A percentile compares a stretch with the other conserved stretches of the same genome.
phyloP scores from a whole-genome alignment of 2,797 vertebrate species.

The Pantherophis alleghaniensis region DNA sequence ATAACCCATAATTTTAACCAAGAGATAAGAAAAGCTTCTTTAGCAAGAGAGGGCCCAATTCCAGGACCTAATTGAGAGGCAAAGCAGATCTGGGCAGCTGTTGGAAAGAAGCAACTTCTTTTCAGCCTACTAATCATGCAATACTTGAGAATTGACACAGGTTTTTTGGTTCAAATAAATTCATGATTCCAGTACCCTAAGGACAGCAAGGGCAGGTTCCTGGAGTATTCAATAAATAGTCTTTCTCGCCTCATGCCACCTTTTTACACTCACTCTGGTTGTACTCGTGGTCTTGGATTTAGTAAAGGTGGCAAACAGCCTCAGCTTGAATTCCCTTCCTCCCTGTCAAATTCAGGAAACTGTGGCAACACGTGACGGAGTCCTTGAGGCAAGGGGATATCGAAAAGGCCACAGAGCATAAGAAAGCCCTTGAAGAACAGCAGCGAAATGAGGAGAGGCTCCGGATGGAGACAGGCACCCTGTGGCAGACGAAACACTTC shows the following conservation, averaged over 20 bases:
- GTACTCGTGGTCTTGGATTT: not conserved
- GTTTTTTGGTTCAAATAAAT: not conserved
- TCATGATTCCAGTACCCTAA: not conserved
- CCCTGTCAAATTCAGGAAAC: slow-evolving; percentile 73
- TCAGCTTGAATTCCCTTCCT: not conserved
- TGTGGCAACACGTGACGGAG: slow-evolving; percentile 94
- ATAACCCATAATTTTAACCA: not conserved
- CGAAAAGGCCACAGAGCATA: slow-evolving; percentile 95
- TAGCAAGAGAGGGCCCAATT: not conserved
- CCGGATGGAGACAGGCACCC: slow-evolving; percentile 84
- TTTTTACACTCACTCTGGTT: not conserved
- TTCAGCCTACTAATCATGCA: not conserved
- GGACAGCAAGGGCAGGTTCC: not conserved
- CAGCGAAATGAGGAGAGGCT: slow-evolving; percentile 91
- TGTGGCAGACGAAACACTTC: slow-evolving; percentile 93
- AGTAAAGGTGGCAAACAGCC: not conserved
- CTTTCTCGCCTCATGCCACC: not conserved
- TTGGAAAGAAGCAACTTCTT: not conserved
- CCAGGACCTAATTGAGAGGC: not conserved
- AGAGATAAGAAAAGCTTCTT: not conserved
- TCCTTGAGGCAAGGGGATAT: slow-evolving; percentile 89
- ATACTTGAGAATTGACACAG: not conserved
- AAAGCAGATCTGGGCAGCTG: not conserved
- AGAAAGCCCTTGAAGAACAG: slow-evolving; percentile 87
- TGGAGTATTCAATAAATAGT: not conserved